phyloP scores from a whole-genome alignment of 2,797 vertebrate genomes.

The Decapterus maruadsi region DNA sequence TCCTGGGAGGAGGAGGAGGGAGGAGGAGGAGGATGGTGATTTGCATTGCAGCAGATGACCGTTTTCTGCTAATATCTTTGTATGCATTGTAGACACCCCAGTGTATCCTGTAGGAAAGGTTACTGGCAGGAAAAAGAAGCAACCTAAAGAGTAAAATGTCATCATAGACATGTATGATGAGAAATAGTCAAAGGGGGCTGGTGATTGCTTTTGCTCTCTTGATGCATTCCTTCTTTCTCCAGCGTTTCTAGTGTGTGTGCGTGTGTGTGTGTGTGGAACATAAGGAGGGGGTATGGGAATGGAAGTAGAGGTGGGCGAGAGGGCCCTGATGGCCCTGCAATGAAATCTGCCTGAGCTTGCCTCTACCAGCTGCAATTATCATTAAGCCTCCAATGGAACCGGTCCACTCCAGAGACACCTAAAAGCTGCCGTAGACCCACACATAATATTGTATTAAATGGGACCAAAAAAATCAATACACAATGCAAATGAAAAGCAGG shows the following conservation, averaged over 20 bases:
- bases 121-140: constrained; percentile 49
- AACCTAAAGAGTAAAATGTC: constrained; percentile 56
- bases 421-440: constrained; percentile 85
- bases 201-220: constrained; percentile 54
- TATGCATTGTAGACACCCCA: constrained; percentile 52
- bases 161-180: constrained; percentile 45
- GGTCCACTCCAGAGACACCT: constrained; percentile 86
- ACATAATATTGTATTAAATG: constrained; percentile 91
- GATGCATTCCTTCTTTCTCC: constrained; percentile 61
- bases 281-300: constrained; percentile 79
- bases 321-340: constrained; percentile 77
- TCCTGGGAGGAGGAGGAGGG: constrained; percentile 70
- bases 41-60: constrained; percentile 78
- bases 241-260: constrained; percentile 21
- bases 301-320: constrained; percentile 80
- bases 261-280: constrained; percentile 51
- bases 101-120: constrained; percentile 47
- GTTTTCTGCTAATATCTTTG: constrained; percentile 67
- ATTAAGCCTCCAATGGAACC: constrained; percentile 86
- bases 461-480: constrained; percentile 89
- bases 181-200: constrained; percentile 35
- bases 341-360: constrained; percentile 85
- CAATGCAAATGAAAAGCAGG: constrained; percentile 89
- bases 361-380: constrained; percentile 87
- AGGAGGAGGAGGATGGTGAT: constrained; percentile 75